These are phyloP conservation scores for Rhabdornis inornatus DNA, from an alignment of 2,113 vertebrate species.

Conservation along the genomic window DNA sequence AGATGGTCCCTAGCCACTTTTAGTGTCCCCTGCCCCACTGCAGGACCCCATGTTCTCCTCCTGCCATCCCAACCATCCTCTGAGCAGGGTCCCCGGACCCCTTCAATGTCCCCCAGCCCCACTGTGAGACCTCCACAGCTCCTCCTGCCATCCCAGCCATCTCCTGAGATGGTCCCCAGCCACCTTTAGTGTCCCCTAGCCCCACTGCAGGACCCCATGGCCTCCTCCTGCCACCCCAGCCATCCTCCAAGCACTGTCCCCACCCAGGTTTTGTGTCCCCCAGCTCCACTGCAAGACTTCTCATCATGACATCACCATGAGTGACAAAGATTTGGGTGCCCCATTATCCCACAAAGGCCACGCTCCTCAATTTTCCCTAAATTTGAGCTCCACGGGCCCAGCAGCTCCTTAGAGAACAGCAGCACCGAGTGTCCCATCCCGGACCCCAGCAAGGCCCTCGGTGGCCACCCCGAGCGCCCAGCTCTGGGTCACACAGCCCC, in stretches of 20 bases:
- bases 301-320: neutral
- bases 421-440: fast-evolving
- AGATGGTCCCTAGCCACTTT: fast-evolving
- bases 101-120: neutral
- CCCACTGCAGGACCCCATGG: too few relatives aligned
- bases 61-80: neutral
- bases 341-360: neutral
- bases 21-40: neutral
- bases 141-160: neutral
- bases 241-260: neutral
- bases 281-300: neutral
- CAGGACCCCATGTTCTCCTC: too few relatives aligned
- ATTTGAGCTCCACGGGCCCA: neutral
- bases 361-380: neutral
- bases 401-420: fast-evolving
- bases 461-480: fast-evolving
- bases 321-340: fast-evolving
- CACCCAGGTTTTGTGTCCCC: fast-evolving
- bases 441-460: fast-evolving
- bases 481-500: neutral
- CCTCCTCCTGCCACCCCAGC: too few relatives aligned
- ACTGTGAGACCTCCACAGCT: too few relatives aligned
- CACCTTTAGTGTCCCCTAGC: fast-evolving
- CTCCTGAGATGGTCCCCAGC: neutral
- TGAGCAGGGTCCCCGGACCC: fast-evolving